Base-by-base conservation (phyloP, 2,888 invertebrate genomes). In the Stenchaetothrips biformis region DNA sequence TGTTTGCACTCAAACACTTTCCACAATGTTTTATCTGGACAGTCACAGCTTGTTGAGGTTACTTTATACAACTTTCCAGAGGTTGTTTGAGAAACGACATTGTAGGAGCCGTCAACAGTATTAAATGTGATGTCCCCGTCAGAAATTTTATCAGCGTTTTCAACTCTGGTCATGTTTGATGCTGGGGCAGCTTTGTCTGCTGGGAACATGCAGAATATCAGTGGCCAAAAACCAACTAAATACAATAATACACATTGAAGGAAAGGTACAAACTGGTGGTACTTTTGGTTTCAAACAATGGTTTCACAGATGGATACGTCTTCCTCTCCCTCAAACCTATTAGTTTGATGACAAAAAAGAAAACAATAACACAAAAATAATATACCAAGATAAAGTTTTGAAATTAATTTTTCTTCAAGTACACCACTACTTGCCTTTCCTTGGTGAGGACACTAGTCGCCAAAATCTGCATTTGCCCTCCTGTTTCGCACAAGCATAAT, bases 1-100 rank as follows among this genome's bases (percentile, higher is more conserved):
- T 62, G 62, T 62, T 62, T 62, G 18, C 62, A 62, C 18, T 62
- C 62, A 18, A 62, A 18, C 62, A 62, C 62, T 62, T 62, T 62
- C 18, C 62, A 6, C 18, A 62, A 62, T 18, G 6, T 62, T 18
- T 62, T 62, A 18, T 62, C 62, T 16, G 62, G 62, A 18, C 62
- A 62, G 13, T 8, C 18, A 18, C 62, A 62, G 18, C 13, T 13
- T 8, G 9, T 18, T 16, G 62, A 6, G 18, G 62, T 62, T 6
- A 62, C 62, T 18, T 8, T 62, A 18, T 62, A 62, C 9, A 18
- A 62, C 18, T 18, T 62, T 16, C 18, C 18, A 62, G 13, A 6
- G 13, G 6, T 6, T 62, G 62, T 16, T 62, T 62, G 62, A 16
- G 62, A 62, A 18, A 62, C 18, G 6, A 62, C 62, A 62, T 9